phyloP scores from a whole-genome alignment of 2,797 vertebrate species.

The Cyclopterus lumpus region DNA sequence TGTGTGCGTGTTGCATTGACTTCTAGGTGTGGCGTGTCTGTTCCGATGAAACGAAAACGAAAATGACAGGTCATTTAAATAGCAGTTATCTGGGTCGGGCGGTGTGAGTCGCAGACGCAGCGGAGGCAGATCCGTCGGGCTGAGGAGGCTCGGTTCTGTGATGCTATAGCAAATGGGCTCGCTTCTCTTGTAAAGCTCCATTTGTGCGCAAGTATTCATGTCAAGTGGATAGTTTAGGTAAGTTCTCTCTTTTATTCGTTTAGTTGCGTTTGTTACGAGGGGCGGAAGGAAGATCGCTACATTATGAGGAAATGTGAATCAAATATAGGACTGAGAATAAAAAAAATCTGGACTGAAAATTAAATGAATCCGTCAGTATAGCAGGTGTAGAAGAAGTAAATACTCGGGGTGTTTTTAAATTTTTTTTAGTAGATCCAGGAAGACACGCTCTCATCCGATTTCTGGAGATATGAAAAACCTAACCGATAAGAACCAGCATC shows the following conservation, averaged over 20 bases:
- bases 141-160: no score
- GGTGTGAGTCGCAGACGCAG: neutral
- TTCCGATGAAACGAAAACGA: conserved; percentile 65
- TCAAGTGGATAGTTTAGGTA: conserved; percentile 17
- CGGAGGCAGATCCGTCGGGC: neutral
- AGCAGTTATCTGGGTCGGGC: neutral
- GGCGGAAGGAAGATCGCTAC: fast-evolving
- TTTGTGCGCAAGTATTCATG: fast-evolving
- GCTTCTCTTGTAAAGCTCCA: neutral
- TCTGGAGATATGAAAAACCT: conserved; percentile 64
- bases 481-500: neutral
- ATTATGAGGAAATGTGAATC: neutral
- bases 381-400: no score
- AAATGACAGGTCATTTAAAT: conserved; percentile 33
- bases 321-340: neutral
- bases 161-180: neutral
- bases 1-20: neutral
- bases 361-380: neutral
- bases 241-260: neutral
- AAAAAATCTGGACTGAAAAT: neutral
- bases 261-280: neutral
- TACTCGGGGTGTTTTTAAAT: neutral
- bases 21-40: neutral
- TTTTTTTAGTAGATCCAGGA: no score
- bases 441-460: neutral